phyloP scores from a whole-genome alignment of 2,113 vertebrate species.

The Nansenia antarctica region DNA sequence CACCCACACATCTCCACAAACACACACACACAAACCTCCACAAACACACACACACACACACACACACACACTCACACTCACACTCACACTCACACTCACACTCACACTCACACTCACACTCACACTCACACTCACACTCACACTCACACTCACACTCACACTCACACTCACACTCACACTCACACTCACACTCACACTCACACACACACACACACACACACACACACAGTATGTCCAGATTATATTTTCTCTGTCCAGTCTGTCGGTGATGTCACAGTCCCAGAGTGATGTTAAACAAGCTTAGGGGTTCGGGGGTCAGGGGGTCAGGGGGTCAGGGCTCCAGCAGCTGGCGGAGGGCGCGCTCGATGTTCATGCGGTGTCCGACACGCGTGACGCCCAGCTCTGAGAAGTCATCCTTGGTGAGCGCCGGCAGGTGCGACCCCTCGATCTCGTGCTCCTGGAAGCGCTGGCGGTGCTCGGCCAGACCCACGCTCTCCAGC shows the following conservation, averaged over 20 bases:
- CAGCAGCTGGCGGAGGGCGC: slow-evolving; percentile 91
- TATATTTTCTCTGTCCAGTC: no score
- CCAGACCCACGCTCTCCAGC: slow-evolving; percentile 96
- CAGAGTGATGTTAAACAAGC: neutral
- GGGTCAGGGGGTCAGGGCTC: slow-evolving; percentile 83
- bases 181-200: neutral
- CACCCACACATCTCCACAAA: no score
- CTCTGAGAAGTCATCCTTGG: slow-evolving; percentile 98
- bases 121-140: no score
- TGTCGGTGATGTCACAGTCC: neutral
- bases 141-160: no score
- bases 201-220: no score
- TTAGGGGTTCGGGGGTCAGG: slow-evolving; percentile 5
- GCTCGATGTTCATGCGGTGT: slow-evolving; percentile 98
- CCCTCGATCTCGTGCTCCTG: slow-evolving; percentile 98
- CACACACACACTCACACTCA: neutral
- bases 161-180: neutral
- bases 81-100: neutral
- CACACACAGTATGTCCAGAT: no score
- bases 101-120: no score
- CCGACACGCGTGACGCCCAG: slow-evolving; percentile 96
- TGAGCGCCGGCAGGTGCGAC: slow-evolving; percentile 92
- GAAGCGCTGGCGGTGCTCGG: slow-evolving; percentile 95
- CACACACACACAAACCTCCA: no score
- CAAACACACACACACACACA: no score